Evolutionary conservation across 2,113 vertebrate genomes (phyloP), one percentile per base, ranked within the genome.

Genomic region (Leptodactylus fuscus): DNA sequence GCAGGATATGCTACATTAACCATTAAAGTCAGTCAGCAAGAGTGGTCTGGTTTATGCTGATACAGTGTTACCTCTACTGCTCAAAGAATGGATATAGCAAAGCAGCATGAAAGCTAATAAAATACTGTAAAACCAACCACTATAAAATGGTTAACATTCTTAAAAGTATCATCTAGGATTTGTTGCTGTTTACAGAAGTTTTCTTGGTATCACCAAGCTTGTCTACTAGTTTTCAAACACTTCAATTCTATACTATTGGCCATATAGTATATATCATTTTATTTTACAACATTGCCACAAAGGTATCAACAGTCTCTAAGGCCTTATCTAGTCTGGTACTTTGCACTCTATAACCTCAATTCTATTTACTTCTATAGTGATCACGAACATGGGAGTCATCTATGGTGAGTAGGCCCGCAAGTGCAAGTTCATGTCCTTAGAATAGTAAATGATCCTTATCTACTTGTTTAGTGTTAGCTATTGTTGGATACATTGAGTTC

Each of bases 21-120:
- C 83, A 80, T 85, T 85, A 85, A 80, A 85, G 83, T 79, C 83
- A 85, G 60, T 69, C 83, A 71, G 60, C 49, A 62, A 85, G 76
- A 85, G 48, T 80, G 62, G 62, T 85, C 36, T 58, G 34, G 48
- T 80, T 85, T 85, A 71, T 71, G 83, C 83, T 85, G 83, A 85
- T 85, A 65, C 83, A 85, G 83, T 80, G 24, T 69, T 85, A 85
- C 75, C 48, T 67, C 60, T 80, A 71, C 34, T 80, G 48, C 55
- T 80, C n/a, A 53, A 69, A 46, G 44, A 85, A 82, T 53, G 74
- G 62, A 70, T 60, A 83, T 70, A 73, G 81, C 55, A 36, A 36
- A 80, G 34, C 62, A 71, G 34, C 51, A 85, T 69, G 60, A 53
- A 79, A 53, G 77, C 27, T 44, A 46, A 49, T 85, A 85, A 76